phyloP scores from a whole-genome alignment of 2,888 invertebrate species.

The Phortica magna region DNA sequence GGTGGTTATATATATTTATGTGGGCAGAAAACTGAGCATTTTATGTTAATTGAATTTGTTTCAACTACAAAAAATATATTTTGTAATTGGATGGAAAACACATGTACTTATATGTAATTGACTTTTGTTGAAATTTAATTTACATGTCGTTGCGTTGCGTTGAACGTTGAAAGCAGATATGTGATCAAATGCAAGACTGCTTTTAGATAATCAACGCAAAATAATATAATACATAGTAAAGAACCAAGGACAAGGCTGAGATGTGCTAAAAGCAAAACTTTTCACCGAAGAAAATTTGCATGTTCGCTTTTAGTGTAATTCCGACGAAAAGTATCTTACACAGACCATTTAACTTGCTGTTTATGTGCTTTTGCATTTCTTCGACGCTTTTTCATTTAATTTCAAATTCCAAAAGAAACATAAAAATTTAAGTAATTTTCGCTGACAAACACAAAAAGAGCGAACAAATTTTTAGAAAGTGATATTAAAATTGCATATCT shows the following conservation, averaged over 20 bases:
- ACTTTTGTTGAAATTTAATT: too few species aligned
- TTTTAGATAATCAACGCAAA: too few species aligned
- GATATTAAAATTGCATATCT: not conserved
- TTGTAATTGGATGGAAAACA: too few species aligned
- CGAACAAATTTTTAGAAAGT: not conserved
- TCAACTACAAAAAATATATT: too few species aligned
- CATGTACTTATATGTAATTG: too few species aligned
- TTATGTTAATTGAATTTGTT: too few species aligned
- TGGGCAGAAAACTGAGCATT: not conserved
- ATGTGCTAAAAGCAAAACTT: not conserved
- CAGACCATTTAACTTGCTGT: too few species aligned
- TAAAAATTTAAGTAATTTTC: not conserved
- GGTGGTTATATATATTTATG: not conserved
- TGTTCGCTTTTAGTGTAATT: not conserved
- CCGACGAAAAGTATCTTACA: not conserved
- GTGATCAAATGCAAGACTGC: too few species aligned
- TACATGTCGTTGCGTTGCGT: too few species aligned
- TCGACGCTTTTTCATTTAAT: not conserved
- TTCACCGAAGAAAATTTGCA: not conserved
- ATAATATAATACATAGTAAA: too few species aligned
- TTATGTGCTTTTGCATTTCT: not conserved
- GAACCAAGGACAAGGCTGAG: slow-evolving; percentile 23
- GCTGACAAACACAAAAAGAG: not conserved
- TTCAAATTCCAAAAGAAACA: not conserved
- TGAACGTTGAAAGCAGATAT: too few species aligned